A percentile compares a stretch with the other conserved stretches of the same genome.
phyloP scores from a whole-genome alignment of 1,140 invertebrate species.

The Adoxophyes honmai region DNA sequence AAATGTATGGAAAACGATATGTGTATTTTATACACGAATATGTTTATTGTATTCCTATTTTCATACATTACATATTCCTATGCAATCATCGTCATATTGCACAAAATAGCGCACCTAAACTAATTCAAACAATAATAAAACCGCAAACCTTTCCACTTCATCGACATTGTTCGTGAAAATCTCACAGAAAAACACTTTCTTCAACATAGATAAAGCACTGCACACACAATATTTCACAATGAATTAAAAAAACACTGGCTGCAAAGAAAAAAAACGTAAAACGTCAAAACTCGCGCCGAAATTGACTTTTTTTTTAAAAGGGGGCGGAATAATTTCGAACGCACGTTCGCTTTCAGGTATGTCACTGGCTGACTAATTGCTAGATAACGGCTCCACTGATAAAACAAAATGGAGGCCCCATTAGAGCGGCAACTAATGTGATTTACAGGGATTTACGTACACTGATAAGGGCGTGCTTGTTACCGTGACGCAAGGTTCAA shows the following conservation, averaged over 20 bases:
- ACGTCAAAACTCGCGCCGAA: neutral
- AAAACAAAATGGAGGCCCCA: slow-evolving; percentile 33
- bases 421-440: slow-evolving; percentile 25
- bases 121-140: neutral
- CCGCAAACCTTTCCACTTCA: neutral
- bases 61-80: too few species aligned
- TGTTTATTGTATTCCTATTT: too few species aligned
- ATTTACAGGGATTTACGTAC: slow-evolving; percentile 35
- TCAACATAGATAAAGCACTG: slow-evolving; percentile 23
- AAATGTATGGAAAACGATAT: too few species aligned
- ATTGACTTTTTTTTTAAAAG: neutral
- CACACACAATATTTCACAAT: neutral
- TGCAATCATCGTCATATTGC: too few species aligned
- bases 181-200: slow-evolving; percentile 41
- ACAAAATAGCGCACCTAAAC: too few species aligned
- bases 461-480: slow-evolving; percentile 20
- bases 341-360: slow-evolving; percentile 32
- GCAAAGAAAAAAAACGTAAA: neutral
- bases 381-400: slow-evolving; percentile 43
- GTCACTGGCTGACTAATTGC: slow-evolving; percentile 49
- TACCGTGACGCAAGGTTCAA: neutral
- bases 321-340: slow-evolving; percentile 18
- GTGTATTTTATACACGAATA: too few species aligned
- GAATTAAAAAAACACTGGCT: neutral
- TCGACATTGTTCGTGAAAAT: slow-evolving; percentile 27